Percentiles rank a stretch among this genome's conserved stretches.
phyloP scores from a whole-genome alignment of 1,140 invertebrate species.

The Cepaea nemoralis region DNA sequence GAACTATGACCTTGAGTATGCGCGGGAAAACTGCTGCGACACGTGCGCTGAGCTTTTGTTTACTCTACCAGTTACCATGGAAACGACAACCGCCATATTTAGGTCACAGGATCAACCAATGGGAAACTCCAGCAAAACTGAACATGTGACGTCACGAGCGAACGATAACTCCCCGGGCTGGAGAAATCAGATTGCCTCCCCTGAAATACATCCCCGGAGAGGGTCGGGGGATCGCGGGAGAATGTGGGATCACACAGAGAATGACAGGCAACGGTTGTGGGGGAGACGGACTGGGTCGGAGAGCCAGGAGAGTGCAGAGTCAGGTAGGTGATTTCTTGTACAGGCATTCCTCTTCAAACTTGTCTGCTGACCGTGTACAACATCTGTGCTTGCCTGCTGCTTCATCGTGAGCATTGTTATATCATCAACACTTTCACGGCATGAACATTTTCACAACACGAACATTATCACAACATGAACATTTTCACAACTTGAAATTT shows the following conservation, averaged over 20 bases:
- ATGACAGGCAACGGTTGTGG: neutral
- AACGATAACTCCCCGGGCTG: neutral
- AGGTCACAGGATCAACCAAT: conserved; percentile 4
- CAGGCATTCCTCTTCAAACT: too few relatives aligned
- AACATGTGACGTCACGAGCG: neutral
- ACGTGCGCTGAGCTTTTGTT: conserved; percentile 40
- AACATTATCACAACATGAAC: too few relatives aligned
- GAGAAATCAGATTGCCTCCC: neutral
- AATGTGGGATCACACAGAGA: neutral
- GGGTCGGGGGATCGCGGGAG: neutral
- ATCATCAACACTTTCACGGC: too few relatives aligned
- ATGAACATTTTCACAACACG: too few relatives aligned
- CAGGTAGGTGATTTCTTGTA: conserved; percentile 5
- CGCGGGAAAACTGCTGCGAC: conserved; percentile 43
- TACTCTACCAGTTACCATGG: conserved; percentile 23
- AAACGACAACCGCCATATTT: conserved; percentile 20
- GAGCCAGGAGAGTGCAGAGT: conserved; percentile 15
- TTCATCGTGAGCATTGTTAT: too few relatives aligned
- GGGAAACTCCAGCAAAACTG: neutral
- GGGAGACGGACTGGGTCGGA: neutral
- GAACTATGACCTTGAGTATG: conserved; percentile 32
- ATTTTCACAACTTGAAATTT: too few relatives aligned
- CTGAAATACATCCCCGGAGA: neutral
- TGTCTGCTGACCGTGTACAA: too few relatives aligned
- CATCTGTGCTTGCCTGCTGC: too few relatives aligned